Evolutionary conservation across 2,888 invertebrate genomes (phyloP), one percentile per base, ranked within the genome.

Genomic region (Temnothorax unifasciatus): DNA sequence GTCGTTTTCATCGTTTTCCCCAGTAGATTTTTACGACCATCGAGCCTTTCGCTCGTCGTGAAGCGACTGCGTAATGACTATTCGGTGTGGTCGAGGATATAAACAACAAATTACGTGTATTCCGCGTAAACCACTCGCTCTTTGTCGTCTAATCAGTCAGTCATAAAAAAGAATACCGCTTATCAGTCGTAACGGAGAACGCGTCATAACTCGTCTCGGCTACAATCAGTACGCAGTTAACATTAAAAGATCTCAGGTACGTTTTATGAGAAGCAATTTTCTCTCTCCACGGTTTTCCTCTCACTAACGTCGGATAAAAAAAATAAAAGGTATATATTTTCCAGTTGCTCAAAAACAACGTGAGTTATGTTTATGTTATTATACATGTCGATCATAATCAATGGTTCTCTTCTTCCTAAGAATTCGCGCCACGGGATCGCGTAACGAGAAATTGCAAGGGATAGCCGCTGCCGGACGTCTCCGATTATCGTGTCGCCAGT

Each of bases 11-110:
- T 52, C 63, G 44, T 61, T 84, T 84, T 71, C 73, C 73, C 66
- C 69, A 29, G 63, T 52, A 50, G 47, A 84, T 84, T 84, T 84
- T 84, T 82, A 73, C 38, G 71, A 52, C 57, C 77, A 52, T 18
- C 21, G 44, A 29, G 57, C 4, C 34, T 54, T 54, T 52, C 76
- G 69, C 47, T 21, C 68, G 15, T 57, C 52, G 74, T 63, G 54
- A 52, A 29, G 25, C 74, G 13, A 75, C 52, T 54, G 34, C 59
- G 66, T 59, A 81, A 73, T 47, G 44, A 59, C 41, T 79, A 18
- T 47, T 34, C 34, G 15, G 54, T 29, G 3, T 18, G 18, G 41
- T n/a, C 34, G 47, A 71, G 73, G 13, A 71, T 59, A 73, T 47
- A 21, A 21, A 71, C 57, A 59, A 73, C 73, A 61, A 79, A 79